These are phyloP conservation scores for Eulacestoma nigropectus DNA, from an alignment of 2,113 vertebrate genomes.

Conservation along the genomic window DNA sequence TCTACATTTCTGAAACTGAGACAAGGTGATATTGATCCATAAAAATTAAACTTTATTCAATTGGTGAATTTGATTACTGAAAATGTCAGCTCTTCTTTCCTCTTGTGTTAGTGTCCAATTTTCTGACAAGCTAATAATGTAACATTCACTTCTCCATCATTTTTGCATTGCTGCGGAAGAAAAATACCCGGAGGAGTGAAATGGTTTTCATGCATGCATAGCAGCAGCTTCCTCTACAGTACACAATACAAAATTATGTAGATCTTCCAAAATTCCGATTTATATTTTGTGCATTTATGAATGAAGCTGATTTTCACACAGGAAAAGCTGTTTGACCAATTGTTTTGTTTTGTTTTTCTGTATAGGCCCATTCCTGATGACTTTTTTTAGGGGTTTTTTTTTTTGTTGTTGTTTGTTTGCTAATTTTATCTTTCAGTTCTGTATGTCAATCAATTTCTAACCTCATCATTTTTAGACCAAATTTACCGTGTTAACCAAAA, in stretches of 20 bases:
- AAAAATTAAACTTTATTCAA: constrained; percentile 28
- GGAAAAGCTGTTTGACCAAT: not conserved
- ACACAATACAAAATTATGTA: constrained; percentile 14
- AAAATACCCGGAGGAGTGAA: not conserved
- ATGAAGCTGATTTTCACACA: constrained; percentile 20
- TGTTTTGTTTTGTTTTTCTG: not conserved
- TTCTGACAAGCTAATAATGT: constrained; percentile 25
- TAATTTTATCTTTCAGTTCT: not conserved
- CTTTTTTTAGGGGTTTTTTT: not conserved
- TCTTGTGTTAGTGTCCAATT: not conserved
- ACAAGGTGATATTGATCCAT: constrained; percentile 44
- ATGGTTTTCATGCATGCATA: not conserved
- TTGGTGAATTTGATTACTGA: constrained; percentile 10
- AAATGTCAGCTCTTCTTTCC: constrained; percentile 38
- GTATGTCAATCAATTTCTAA: not conserved
- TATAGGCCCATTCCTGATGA: not conserved
- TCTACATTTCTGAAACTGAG: constrained; percentile 40
- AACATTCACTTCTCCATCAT: not conserved
- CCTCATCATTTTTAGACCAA: not conserved
- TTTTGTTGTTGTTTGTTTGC: not conserved
- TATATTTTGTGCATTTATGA: constrained; percentile 22
- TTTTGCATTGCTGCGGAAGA: constrained; percentile 14
- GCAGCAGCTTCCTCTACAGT: not conserved
- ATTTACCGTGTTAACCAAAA: not conserved
- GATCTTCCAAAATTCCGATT: constrained; percentile 1